Evolutionary conservation across 1,140 invertebrate species (phyloP).

Genomic region (Drosophila malerkotliana): DNA sequence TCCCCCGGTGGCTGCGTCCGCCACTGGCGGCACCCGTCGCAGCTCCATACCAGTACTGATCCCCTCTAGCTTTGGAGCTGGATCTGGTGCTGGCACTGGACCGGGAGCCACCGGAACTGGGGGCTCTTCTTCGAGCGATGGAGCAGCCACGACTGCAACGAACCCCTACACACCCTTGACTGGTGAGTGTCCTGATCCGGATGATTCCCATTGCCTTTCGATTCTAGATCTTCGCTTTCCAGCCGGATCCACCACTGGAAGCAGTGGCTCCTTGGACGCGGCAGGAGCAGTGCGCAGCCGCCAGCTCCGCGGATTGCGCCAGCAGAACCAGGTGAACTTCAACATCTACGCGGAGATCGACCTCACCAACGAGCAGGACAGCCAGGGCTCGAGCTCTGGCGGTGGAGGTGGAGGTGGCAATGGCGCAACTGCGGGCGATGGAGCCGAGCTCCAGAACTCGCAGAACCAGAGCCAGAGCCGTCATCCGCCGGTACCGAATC

Average conservation of each 20-base stretch:
- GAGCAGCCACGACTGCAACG: background rate
- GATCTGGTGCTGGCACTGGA: background rate
- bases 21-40: conserved; percentile 20
- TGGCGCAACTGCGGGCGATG: background rate
- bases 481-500: conserved; percentile 50
- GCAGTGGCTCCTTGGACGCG: conserved; percentile 11
- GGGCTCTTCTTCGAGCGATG: background rate
- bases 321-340: conserved; percentile 39
- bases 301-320: conserved; percentile 41
- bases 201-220: background rate
- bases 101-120: conserved; percentile 4
- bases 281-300: conserved; percentile 20
- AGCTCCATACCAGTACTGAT: conserved; percentile 28
- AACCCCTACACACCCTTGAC: conserved; percentile 3
- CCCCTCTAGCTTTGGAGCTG: conserved; percentile 15
- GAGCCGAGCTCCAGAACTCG: conserved; percentile 10
- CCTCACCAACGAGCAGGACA: conserved; percentile 62
- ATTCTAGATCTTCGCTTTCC: background rate
- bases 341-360: conserved; percentile 72
- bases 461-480: conserved; percentile 9
- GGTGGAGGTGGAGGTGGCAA: background rate
- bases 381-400: conserved; percentile 9
- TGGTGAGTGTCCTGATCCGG: background rate
- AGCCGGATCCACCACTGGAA: background rate
- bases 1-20: conserved; percentile 25